phyloP scores from a whole-genome alignment of 1,140 invertebrate species.

The Temnothorax curvispinosus region DNA sequence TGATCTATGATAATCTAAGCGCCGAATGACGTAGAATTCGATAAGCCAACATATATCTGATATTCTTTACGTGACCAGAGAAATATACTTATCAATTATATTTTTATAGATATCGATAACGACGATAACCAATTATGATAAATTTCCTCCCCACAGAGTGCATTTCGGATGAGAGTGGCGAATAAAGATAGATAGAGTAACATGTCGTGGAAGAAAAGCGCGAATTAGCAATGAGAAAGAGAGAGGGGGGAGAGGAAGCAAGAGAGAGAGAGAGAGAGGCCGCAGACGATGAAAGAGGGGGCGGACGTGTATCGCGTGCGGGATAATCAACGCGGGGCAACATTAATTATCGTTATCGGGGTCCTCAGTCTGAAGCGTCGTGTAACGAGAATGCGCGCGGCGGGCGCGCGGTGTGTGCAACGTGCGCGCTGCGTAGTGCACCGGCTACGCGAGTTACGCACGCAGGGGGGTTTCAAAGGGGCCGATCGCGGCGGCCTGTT shows the following conservation, averaged over 20 bases:
- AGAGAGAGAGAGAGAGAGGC: background rate
- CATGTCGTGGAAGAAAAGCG: slow-evolving; percentile 8
- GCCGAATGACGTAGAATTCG: background rate
- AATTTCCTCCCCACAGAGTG: background rate
- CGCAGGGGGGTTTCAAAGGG: slow-evolving; percentile 68
- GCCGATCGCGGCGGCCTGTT: slow-evolving; percentile 47
- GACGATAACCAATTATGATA: slow-evolving; percentile 3
- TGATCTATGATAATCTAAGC: background rate
- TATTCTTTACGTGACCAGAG: background rate
- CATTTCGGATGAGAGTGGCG: background rate
- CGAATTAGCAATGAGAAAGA: background rate
- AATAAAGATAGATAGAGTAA: background rate
- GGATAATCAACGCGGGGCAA: slow-evolving; percentile 79
- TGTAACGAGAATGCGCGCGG: slow-evolving; percentile 72
- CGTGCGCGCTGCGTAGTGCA: slow-evolving; percentile 33
- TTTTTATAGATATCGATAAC: slow-evolving; percentile 21
- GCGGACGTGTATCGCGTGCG: slow-evolving; percentile 73
- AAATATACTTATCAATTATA: background rate
- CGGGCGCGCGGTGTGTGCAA: slow-evolving; percentile 20
- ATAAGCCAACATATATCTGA: slow-evolving; percentile 5
- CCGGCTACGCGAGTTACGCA: slow-evolving; percentile 68
- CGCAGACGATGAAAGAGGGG: slow-evolving; percentile 36
- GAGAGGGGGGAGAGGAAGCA: too few species aligned
- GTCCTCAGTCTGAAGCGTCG: slow-evolving; percentile 78
- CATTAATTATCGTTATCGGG: slow-evolving; percentile 83